phyloP scores from a whole-genome alignment of 2,113 vertebrate genomes.

The Grammomys surdaster region DNA sequence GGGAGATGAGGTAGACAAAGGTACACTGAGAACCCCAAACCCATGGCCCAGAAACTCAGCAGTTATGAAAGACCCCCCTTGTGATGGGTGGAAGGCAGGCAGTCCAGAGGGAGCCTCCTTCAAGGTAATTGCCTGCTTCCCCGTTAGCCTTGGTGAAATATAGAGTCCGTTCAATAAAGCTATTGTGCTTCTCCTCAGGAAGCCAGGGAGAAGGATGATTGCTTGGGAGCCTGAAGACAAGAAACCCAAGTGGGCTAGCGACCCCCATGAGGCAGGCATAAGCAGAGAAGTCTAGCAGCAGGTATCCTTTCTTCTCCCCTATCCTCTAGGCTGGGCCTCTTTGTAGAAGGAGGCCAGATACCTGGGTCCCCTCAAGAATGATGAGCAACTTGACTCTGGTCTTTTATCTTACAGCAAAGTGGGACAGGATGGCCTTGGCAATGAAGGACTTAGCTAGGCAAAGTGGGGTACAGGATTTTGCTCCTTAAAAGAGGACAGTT shows the following conservation, averaged over 20 bases:
- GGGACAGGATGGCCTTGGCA: background rate
- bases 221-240: background rate
- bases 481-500: background rate
- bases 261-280: background rate
- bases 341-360: background rate
- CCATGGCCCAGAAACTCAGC: background rate
- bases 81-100: conserved; percentile 17
- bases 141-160: conserved; percentile 62
- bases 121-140: conserved; percentile 66
- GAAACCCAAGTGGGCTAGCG: background rate
- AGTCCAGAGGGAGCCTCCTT: conserved; percentile 1
- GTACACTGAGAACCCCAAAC: background rate
- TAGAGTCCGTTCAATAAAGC: conserved; percentile 73
- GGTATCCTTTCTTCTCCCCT: background rate
- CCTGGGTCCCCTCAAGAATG: background rate
- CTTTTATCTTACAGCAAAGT: background rate
- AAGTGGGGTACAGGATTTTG: background rate
- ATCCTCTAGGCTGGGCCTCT: background rate
- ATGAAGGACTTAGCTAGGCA: background rate
- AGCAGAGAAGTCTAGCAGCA: background rate
- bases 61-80: conserved; percentile 67
- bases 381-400: background rate
- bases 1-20: background rate
- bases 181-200: conserved; percentile 67
- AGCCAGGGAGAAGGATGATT: background rate